Base-by-base conservation (phyloP, 2,113 vertebrate genomes). In the Phoxinus phoxinus region DNA sequence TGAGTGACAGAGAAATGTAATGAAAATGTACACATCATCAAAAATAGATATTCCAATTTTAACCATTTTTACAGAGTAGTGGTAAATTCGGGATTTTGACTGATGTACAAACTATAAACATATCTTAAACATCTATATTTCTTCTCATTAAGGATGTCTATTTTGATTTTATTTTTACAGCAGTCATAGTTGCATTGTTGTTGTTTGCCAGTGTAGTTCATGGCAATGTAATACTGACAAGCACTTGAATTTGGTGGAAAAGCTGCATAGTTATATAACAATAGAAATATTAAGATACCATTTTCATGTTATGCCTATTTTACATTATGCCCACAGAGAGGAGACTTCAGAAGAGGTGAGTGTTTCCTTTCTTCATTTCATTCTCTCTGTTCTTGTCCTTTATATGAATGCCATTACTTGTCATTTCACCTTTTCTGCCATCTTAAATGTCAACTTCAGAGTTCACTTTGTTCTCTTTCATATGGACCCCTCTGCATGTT, bases 381-480 rank as follows among this genome's bases (percentile, higher is more conserved):
- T 82, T 86, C 81, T 75, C 27, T 76, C 44, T 53, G 71, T 81
- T 75, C 56, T 51, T 56, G 58, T 76, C 56, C 73, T 86, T 76
- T 71, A 37, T 74, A 74, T 86, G 56, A 72, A 81, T 73, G 6
- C 35, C 67, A 48, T 65, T 81, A 48, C 69, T 81, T 86, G 84
- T 74, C 53, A 35, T 61, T 35, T 86, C 44, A 81, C 35, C 25
- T 73, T 56, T 46, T 30, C 35, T 81, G 53, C 67, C 56, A 48
- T 83, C 48, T 71, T n/a, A 83, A 83, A 83, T 83, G 81, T 83
- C 81, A 83, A 9, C 67, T 25, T 71, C 81, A 83, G 41, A 82
- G 44, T 58, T 71, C 48, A 72, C 7, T 69, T 46, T 23, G 5
- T 51, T 72, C 30, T 56, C 44, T 82, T 82, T 81, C 8, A 81